These are phyloP conservation scores for Gnathonemus echidnorhynchus DNA, from an alignment of 2,113 vertebrate species.

Conservation along the genomic window DNA sequence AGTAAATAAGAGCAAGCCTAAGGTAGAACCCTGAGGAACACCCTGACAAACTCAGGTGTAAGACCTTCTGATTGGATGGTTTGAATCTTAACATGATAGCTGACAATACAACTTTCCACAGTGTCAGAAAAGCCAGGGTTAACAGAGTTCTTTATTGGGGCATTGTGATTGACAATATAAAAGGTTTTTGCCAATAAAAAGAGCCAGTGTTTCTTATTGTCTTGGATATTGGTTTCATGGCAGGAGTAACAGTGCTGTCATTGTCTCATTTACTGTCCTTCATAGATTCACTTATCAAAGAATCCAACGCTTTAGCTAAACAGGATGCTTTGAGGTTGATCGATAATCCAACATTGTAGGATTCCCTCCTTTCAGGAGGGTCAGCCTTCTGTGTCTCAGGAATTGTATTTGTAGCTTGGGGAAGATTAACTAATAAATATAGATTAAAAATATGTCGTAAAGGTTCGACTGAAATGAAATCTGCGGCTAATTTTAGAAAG, in stretches of 20 bases:
- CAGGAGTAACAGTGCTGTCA: neutral
- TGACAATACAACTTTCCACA: neutral
- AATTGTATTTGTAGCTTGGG: neutral
- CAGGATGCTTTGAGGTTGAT: neutral
- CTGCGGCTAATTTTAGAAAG: neutral
- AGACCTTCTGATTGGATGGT: neutral
- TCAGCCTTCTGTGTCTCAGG: neutral
- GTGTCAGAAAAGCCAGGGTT: neutral
- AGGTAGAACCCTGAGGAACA: neutral
- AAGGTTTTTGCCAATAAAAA: neutral
- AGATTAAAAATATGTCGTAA: neutral
- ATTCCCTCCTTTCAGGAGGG: neutral
- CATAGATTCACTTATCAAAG: neutral
- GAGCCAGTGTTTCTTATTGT: neutral
- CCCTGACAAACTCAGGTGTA: neutral
- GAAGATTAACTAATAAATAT: neutral
- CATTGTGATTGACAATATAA: neutral
- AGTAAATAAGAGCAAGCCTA: neutral
- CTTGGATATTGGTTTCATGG: neutral
- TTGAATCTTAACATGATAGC: neutral
- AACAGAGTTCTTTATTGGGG: neutral
- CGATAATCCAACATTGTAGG: neutral
- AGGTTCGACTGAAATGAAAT: neutral
- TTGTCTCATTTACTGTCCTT: neutral
- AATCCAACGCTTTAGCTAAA: neutral